Conservation (phyloP, 2,888 invertebrate species). For the Dryomyza anilis region DNA sequence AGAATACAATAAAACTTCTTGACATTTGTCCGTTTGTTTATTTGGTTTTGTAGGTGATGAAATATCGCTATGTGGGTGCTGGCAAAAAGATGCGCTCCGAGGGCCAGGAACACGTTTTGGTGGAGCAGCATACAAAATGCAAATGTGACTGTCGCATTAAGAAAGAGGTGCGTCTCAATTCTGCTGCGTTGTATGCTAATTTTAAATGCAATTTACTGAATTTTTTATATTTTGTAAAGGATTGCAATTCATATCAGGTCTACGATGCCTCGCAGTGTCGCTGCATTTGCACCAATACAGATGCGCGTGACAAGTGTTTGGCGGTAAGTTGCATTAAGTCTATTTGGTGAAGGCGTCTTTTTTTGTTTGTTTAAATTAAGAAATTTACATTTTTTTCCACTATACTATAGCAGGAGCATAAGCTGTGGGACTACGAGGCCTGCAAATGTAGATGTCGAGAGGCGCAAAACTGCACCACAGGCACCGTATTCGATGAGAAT, state of each 20-base stretch:
- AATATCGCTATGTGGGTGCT: constrained; percentile 60
- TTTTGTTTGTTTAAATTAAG: background rate
- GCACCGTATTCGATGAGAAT: constrained; percentile 65
- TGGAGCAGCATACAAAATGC: constrained; percentile 69
- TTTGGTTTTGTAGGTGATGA: constrained; percentile 57
- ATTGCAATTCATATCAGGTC: constrained; percentile 67
- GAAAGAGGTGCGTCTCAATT: constrained; percentile 46
- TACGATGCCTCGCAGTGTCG: constrained; percentile 66
- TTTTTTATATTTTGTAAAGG: constrained; percentile 45
- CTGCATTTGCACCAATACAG: constrained; percentile 68
- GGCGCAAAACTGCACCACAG: constrained; percentile 66
- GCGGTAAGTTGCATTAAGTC: constrained; percentile 41
- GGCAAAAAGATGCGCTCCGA: constrained; percentile 43
- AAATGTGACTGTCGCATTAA: constrained; percentile 68
- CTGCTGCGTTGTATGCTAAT: background rate
- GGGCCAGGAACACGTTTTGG: constrained; percentile 61
- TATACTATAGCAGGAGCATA: constrained; percentile 62
- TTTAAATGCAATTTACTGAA: background rate
- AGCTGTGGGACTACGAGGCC: constrained; percentile 67
- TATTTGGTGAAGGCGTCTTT: background rate
- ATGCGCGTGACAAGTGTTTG: constrained; percentile 67
- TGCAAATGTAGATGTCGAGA: constrained; percentile 69
- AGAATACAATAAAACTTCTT: constrained; percentile 1
- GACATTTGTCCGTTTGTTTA: constrained; percentile 17
- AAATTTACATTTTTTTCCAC: constrained; percentile 30